These are phyloP conservation scores for Fabriciana adippe DNA, from an alignment of 2,888 invertebrate species.

Conservation along the genomic window DNA sequence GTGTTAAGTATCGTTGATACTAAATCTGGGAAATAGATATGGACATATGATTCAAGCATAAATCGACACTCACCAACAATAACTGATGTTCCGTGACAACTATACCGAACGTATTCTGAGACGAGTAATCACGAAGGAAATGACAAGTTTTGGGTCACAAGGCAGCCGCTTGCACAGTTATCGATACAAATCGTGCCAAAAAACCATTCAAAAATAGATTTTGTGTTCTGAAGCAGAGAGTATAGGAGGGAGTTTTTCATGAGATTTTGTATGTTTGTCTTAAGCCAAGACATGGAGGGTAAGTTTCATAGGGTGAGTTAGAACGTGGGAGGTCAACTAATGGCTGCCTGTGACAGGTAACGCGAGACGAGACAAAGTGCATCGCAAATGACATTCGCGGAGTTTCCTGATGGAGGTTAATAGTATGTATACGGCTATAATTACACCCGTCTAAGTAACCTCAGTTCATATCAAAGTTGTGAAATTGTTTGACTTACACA, in stretches of 20 bases:
- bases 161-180: slow-evolving; percentile 43
- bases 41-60: slow-evolving; percentile 51
- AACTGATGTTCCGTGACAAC: slow-evolving; percentile 65
- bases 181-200: slow-evolving; percentile 34
- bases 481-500: not conserved
- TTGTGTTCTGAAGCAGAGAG: slow-evolving; percentile 43
- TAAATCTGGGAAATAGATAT: slow-evolving; percentile 47
- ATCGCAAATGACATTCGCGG: slow-evolving; percentile 57
- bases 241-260: slow-evolving; percentile 43
- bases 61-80: slow-evolving; percentile 65
- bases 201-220: slow-evolving; percentile 47
- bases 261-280: slow-evolving; percentile 39
- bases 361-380: slow-evolving; percentile 76
- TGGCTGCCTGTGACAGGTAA: slow-evolving; percentile 79
- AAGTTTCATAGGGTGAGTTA: slow-evolving; percentile 64
- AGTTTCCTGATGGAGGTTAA: slow-evolving; percentile 55
- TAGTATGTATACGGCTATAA: slow-evolving; percentile 46
- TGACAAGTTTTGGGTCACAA: slow-evolving; percentile 75
- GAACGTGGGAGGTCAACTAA: slow-evolving; percentile 75
- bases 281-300: slow-evolving; percentile 60
- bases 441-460: slow-evolving; percentile 20
- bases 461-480: slow-evolving; percentile 2
- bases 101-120: slow-evolving; percentile 45
- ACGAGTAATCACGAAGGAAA: slow-evolving; percentile 73
- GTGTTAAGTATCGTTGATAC: not conserved